A percentile compares a stretch with the other conserved stretches of the same genome.
phyloP scores from a whole-genome alignment of 1,140 invertebrate species.

The Brachystomella parvula region DNA sequence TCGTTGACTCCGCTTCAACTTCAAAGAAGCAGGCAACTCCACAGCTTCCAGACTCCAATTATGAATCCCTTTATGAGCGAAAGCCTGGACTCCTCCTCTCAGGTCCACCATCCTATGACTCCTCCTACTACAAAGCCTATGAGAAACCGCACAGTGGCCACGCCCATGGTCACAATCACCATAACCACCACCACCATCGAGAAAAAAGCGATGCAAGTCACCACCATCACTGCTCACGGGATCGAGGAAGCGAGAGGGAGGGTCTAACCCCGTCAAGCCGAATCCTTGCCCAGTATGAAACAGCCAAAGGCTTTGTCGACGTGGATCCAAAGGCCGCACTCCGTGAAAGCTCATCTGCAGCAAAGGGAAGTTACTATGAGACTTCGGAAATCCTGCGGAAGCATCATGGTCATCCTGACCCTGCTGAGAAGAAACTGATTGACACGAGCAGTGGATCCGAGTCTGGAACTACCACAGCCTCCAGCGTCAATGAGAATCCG shows the following conservation, averaged over 20 bases:
- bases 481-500: slow-evolving; percentile 5
- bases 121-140: slow-evolving; percentile 28
- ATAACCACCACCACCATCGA: slow-evolving; percentile 20
- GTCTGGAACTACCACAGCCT: neutral
- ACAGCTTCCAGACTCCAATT: slow-evolving; percentile 30
- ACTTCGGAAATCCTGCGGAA: slow-evolving; percentile 4
- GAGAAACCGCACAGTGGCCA: neutral
- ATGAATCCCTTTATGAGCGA: slow-evolving; percentile 31
- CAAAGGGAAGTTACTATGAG: slow-evolving; percentile 15
- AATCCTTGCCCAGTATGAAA: slow-evolving; percentile 36
- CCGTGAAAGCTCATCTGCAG: neutral
- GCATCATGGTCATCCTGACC: neutral
- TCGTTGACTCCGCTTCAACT: slow-evolving; percentile 19
- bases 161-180: slow-evolving; percentile 8
- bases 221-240: slow-evolving; percentile 15
- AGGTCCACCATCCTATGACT: slow-evolving; percentile 36
- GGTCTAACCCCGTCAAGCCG: slow-evolving; percentile 31
- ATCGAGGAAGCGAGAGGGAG: slow-evolving; percentile 13
- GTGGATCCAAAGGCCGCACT: slow-evolving; percentile 26
- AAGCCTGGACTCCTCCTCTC: slow-evolving; percentile 25
- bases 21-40: slow-evolving; percentile 14
- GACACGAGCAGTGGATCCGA: slow-evolving; percentile 12
- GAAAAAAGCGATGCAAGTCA: slow-evolving; percentile 23
- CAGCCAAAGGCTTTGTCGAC: slow-evolving; percentile 29
- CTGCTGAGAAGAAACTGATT: slow-evolving; percentile 26